phyloP scores from a whole-genome alignment of 2,113 vertebrate genomes.

The Collichthys lucidus region DNA sequence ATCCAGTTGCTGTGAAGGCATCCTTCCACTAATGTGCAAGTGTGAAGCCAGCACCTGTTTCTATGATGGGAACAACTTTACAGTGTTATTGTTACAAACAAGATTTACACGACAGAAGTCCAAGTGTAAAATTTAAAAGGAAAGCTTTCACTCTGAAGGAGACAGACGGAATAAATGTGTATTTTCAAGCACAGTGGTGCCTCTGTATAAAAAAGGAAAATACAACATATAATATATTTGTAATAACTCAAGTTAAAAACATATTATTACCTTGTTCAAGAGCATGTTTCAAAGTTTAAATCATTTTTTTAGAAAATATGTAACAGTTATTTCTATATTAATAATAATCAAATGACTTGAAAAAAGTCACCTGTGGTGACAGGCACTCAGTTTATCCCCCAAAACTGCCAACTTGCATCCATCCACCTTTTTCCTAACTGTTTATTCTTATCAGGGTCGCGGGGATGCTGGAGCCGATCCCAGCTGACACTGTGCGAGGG shows the following conservation, averaged over 20 bases:
- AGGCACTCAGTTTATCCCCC: background rate
- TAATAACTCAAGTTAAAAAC: background rate
- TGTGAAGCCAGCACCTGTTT: constrained; percentile 21
- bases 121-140: background rate
- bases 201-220: background rate
- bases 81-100: background rate
- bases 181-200: background rate
- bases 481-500: too few species aligned
- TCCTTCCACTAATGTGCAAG: background rate
- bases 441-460: too few species aligned
- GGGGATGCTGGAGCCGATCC: too few species aligned
- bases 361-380: background rate
- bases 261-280: background rate
- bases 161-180: background rate
- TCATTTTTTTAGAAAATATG: too few species aligned
- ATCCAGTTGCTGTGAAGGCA: constrained; percentile 13
- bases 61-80: background rate
- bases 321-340: background rate
- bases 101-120: background rate
- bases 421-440: too few species aligned
- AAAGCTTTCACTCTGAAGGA: background rate
- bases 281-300: background rate
- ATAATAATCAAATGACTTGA: background rate
- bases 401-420: too few species aligned
- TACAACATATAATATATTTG: background rate